Percentiles rank a stretch among this genome's conserved stretches.
phyloP scores from a whole-genome alignment of 1,140 invertebrate genomes.

The Caerostris extrusa region DNA sequence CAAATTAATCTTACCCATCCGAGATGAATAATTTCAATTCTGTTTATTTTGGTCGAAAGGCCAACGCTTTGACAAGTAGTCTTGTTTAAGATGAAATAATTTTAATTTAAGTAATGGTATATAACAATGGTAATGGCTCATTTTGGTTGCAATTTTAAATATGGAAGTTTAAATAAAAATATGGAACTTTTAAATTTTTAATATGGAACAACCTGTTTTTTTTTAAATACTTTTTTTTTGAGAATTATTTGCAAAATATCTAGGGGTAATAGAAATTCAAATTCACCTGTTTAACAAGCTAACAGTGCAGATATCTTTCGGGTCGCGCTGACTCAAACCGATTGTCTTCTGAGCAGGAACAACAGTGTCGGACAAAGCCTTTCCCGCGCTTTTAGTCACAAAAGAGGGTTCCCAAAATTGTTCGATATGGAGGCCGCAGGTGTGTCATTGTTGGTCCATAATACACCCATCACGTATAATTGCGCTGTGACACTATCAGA shows the following conservation, averaged over 20 bases:
- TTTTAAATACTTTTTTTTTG: no score
- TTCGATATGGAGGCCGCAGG: constrained; percentile 58
- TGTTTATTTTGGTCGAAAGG: no score
- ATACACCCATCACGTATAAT: constrained; percentile 75
- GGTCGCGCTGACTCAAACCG: not conserved
- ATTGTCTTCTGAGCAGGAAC: not conserved
- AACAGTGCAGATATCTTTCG: not conserved
- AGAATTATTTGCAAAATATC: not conserved
- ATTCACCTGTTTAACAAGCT: not conserved
- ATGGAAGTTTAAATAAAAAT: no score
- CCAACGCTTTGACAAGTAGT: no score
- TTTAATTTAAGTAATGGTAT: no score
- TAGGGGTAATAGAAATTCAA: not conserved
- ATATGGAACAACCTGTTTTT: no score
- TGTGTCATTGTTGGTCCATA: constrained; percentile 67
- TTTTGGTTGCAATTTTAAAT: no score
- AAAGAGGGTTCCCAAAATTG: constrained; percentile 42
- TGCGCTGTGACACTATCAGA: constrained; percentile 74
- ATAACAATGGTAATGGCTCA: no score
- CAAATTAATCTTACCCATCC: no score
- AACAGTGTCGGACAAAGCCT: not conserved
- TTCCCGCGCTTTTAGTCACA: not conserved
- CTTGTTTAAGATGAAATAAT: no score
- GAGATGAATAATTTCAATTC: no score
- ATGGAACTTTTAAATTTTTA: no score